Conservation (phyloP, 2,113 vertebrate species). For the Tyrannus savana region DNA sequence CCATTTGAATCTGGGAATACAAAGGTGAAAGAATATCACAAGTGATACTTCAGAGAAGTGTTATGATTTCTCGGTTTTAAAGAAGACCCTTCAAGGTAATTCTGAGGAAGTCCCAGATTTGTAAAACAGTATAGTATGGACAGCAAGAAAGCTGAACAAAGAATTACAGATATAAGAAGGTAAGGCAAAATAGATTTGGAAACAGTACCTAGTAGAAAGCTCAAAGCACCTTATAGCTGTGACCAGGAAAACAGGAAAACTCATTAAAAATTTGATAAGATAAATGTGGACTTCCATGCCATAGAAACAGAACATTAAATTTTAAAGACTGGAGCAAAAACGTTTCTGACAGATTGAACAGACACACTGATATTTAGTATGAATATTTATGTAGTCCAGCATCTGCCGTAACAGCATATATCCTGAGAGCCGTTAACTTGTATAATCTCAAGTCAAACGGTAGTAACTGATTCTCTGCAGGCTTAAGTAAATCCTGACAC, state of each 20-base stretch:
- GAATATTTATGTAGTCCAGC: conserved; percentile 1
- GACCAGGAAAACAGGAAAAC: neutral
- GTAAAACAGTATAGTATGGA: neutral
- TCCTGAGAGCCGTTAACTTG: neutral
- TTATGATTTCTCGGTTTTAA: neutral
- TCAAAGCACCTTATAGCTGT: neutral
- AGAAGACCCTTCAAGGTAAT: neutral
- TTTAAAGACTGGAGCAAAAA: neutral
- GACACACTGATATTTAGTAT: neutral
- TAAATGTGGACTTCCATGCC: neutral
- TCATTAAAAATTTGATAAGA: neutral
- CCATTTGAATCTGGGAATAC: neutral
- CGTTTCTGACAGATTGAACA: conserved; percentile 5
- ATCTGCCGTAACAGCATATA: neutral
- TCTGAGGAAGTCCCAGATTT: neutral
- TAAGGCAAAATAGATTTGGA: neutral
- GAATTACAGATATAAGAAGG: neutral
- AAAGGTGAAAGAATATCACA: neutral
- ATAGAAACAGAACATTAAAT: neutral
- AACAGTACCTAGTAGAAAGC: neutral
- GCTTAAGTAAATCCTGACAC: conserved; percentile 11
- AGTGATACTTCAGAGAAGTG: neutral
- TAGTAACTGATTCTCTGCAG: neutral
- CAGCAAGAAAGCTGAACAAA: neutral
- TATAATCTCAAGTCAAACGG: neutral